phyloP scores from a whole-genome alignment of 2,113 vertebrate species.

The Alethe diademata region DNA sequence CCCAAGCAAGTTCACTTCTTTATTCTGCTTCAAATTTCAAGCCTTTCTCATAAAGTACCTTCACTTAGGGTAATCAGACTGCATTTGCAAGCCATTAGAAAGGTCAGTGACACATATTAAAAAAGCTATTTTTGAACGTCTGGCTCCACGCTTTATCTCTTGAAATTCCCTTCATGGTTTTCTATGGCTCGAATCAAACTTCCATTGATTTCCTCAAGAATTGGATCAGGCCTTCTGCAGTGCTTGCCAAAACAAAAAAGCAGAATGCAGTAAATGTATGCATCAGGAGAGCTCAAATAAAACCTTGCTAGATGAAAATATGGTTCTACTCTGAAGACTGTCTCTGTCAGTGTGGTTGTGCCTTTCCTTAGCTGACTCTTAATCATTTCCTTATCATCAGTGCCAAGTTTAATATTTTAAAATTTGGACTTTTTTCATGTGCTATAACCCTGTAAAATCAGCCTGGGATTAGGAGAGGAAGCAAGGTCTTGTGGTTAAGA shows the following conservation, averaged over 20 bases:
- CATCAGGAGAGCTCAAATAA: conserved; percentile 23
- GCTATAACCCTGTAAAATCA: neutral
- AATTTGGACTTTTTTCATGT: neutral
- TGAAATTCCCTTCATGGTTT: conserved; percentile 9
- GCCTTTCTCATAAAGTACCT: neutral
- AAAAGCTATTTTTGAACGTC: neutral
- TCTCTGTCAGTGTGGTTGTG: neutral
- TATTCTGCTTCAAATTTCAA: neutral
- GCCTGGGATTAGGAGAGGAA: conserved; percentile 44
- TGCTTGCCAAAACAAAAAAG: conserved; percentile 31
- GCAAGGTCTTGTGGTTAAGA: conserved; percentile 13
- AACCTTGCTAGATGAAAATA: conserved; percentile 36
- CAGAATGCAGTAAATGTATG: neutral
- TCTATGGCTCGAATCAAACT: conserved; percentile 20
- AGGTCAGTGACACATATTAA: neutral
- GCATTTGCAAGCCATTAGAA: conserved; percentile 12
- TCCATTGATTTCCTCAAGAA: conserved; percentile 15
- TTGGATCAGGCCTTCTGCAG: neutral
- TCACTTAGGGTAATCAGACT: neutral
- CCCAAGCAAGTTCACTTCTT: neutral
- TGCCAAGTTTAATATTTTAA: conserved; percentile 25
- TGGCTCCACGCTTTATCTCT: conserved; percentile 1
- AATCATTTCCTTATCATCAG: conserved; percentile 28
- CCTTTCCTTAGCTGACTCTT: conserved; percentile 6
- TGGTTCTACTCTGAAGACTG: conserved; percentile 30